phyloP scores from a whole-genome alignment of 2,797 vertebrate species.

The Clamator glandarius region DNA sequence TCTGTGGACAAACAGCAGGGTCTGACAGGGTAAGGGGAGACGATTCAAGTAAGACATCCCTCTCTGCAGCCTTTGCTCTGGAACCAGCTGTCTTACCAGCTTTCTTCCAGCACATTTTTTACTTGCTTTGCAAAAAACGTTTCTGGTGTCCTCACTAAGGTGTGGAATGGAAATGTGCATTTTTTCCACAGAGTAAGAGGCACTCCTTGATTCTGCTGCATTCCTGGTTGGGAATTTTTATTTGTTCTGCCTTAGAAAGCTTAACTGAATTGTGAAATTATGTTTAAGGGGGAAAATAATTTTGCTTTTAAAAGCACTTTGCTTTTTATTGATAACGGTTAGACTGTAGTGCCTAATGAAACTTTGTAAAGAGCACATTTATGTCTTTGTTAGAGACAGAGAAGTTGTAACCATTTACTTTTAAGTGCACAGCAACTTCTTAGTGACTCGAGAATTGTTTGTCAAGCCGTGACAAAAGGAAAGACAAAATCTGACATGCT shows the following conservation, averaged over 20 bases:
- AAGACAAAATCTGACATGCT: background rate
- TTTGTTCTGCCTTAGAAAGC: background rate
- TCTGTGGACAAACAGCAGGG: background rate
- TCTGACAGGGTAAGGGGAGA: constrained; percentile 9
- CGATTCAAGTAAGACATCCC: accelerated
- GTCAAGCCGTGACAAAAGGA: background rate
- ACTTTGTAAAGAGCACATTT: background rate
- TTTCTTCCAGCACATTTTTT: background rate
- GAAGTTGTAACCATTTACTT: background rate
- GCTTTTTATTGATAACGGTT: background rate
- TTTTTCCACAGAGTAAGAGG: background rate
- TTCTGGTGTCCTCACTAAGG: background rate
- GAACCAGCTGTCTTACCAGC: background rate
- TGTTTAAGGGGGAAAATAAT: background rate
- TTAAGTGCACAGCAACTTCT: background rate
- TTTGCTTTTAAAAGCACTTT: background rate
- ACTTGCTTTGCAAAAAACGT: background rate
- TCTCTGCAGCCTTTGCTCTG: background rate
- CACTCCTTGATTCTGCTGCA: background rate
- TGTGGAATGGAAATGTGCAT: background rate
- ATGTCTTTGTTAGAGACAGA: background rate
- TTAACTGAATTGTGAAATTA: background rate
- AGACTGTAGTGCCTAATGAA: background rate
- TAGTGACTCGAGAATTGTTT: background rate
- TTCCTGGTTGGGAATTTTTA: background rate